Evolutionary conservation across 2,113 vertebrate genomes (phyloP).

Genomic region (Otolemur garnettii): DNA sequence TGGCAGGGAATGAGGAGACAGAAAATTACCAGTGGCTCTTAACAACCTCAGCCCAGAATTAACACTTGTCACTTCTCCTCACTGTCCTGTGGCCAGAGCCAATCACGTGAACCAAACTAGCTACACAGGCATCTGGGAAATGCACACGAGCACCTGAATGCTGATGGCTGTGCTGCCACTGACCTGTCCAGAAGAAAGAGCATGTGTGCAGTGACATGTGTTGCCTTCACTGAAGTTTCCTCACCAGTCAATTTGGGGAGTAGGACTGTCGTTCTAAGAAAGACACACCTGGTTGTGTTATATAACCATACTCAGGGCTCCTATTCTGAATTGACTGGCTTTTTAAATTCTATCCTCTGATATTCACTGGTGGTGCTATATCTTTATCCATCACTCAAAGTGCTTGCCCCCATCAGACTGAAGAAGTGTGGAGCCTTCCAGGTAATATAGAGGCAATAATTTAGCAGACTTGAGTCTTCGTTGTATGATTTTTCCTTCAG

Average conservation of each 20-base stretch:
- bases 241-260: neutral
- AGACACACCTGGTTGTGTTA: accelerated
- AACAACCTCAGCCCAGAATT: neutral
- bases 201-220: accelerated
- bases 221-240: neutral
- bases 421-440: neutral
- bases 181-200: neutral
- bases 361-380: accelerated
- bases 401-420: neutral
- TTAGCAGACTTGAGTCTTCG: accelerated
- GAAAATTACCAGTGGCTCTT: neutral
- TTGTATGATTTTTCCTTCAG: neutral
- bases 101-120: neutral
- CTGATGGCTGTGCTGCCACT: neutral
- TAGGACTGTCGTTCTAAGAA: accelerated
- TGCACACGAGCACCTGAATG: accelerated
- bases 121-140: slow-evolving; percentile 36
- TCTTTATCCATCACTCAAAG: neutral
- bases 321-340: accelerated
- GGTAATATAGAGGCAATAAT: neutral
- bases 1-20: neutral
- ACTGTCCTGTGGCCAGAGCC: neutral
- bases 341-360: neutral
- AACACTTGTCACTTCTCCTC: neutral
- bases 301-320: neutral